Conservation (phyloP, 2,888 invertebrate genomes). For the Phortica okadai region DNA sequence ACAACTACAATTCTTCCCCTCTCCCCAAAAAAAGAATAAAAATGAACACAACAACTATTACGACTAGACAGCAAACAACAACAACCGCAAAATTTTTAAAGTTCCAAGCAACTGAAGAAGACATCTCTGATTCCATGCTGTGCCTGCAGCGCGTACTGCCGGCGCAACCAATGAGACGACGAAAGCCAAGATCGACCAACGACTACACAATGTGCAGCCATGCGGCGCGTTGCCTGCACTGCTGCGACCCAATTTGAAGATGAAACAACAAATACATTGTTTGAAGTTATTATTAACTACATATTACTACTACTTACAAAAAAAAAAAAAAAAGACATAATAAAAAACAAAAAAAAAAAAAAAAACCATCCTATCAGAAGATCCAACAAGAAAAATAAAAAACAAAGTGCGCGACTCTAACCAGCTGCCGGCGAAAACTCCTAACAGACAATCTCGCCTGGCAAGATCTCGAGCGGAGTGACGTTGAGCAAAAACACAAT, state of each 20-base stretch:
- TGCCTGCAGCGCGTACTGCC: constrained; percentile 61
- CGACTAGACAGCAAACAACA: constrained; percentile 41
- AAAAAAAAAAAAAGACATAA: constrained; percentile 37
- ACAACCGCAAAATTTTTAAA: constrained; percentile 34
- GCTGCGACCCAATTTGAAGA: constrained; percentile 51
- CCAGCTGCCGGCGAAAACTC: constrained; percentile 57
- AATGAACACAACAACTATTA: constrained; percentile 48
- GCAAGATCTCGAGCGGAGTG: constrained; percentile 64
- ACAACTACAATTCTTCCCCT: constrained; percentile 50
- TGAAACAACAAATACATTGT: constrained; percentile 56
- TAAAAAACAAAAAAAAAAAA: constrained; percentile 42
- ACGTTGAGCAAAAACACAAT: constrained; percentile 46
- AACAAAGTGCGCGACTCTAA: constrained; percentile 51
- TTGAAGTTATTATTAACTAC: constrained; percentile 70
- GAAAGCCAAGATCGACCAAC: background rate
- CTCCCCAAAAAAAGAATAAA: constrained; percentile 45
- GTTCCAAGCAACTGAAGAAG: constrained; percentile 33
- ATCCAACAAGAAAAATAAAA: constrained; percentile 58
- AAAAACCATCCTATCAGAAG: constrained; percentile 63
- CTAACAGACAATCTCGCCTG: constrained; percentile 45
- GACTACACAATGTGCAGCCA: constrained; percentile 23
- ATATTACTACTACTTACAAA: constrained; percentile 53
- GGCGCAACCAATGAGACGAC: constrained; percentile 32
- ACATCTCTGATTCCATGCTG: constrained; percentile 70
- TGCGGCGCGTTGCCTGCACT: constrained; percentile 30